Percentiles rank a stretch among this genome's conserved stretches.
Conservation (phyloP, 2,888 invertebrate genomes). For the Patella pellucida region DNA sequence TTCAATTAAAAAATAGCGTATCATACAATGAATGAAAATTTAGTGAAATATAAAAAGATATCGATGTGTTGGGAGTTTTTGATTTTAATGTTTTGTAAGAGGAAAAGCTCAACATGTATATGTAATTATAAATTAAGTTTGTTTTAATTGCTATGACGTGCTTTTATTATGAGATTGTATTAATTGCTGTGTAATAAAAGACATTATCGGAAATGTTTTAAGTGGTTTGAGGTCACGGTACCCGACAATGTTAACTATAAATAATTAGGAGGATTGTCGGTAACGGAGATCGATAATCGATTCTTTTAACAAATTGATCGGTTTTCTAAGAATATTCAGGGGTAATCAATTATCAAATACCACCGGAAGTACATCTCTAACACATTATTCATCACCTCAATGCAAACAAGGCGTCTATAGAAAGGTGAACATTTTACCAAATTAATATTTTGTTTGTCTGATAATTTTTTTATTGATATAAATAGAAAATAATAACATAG, state of each 20-base stretch:
- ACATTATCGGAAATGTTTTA: conserved; percentile 5
- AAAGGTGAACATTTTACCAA: too few species aligned
- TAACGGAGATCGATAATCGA: neutral
- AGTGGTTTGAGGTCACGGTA: conserved; percentile 10
- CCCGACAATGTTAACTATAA: conserved; percentile 1
- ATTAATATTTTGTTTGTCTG: too few species aligned
- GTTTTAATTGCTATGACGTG: conserved; percentile 7
- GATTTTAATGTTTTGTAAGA: neutral
- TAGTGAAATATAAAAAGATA: too few species aligned
- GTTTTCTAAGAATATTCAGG: neutral
- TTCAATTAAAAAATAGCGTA: too few species aligned
- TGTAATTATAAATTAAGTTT: conserved; percentile 2
- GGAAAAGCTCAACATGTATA: neutral
- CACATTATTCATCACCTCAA: too few species aligned
- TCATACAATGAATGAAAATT: too few species aligned
- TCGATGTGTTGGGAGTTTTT: too few species aligned
- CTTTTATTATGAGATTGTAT: conserved; percentile 1
- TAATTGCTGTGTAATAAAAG: conserved; percentile 5
- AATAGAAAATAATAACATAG: too few species aligned
- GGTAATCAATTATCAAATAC: neutral
- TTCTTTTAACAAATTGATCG: conserved; percentile 4
- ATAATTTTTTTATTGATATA: too few species aligned
- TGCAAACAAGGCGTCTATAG: too few species aligned
- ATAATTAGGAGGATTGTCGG: neutral
- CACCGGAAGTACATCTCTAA: conserved; percentile 4